A percentile compares a stretch with the other conserved stretches of the same genome.
phyloP scores from a whole-genome alignment of 2,797 vertebrate genomes.

The Danio aesculapii region DNA sequence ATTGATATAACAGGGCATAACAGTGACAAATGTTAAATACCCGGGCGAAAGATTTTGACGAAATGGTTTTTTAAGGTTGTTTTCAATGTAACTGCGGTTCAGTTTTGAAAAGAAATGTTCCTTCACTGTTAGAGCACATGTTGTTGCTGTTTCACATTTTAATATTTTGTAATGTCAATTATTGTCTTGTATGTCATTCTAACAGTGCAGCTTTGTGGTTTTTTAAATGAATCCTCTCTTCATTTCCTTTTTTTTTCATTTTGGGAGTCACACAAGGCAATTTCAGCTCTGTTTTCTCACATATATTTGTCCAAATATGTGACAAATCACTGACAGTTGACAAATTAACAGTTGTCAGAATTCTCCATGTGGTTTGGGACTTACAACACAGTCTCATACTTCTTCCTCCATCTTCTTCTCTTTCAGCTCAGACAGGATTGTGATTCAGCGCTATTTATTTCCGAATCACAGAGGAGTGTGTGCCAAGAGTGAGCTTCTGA shows the following conservation, averaged over 20 bases:
- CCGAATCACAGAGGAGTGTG: constrained; percentile 36
- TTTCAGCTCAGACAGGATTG: constrained; percentile 36
- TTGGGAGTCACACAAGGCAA: neutral
- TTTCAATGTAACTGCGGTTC: neutral
- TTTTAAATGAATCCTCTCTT: neutral
- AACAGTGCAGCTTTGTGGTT: neutral
- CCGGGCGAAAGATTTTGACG: neutral
- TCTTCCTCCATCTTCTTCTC: constrained; percentile 42
- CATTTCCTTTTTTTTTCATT: neutral
- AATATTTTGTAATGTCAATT: neutral
- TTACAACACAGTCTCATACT: constrained; percentile 33
- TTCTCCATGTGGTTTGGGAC: constrained; percentile 38
- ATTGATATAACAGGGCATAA: neutral
- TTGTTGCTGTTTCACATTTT: neutral
- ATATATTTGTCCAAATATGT: constrained; percentile 4
- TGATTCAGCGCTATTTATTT: constrained; percentile 47
- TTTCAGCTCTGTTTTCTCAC: neutral
- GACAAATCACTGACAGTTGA: constrained; percentile 29
- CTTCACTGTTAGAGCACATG: neutral
- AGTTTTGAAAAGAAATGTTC: neutral
- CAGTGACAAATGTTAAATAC: neutral
- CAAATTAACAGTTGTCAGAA: constrained; percentile 42
- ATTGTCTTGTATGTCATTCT: neutral
- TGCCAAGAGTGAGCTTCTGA: constrained; percentile 41
- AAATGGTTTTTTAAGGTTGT: neutral